phyloP scores from a whole-genome alignment of 2,113 vertebrate species.

The Athene cunicularia region DNA sequence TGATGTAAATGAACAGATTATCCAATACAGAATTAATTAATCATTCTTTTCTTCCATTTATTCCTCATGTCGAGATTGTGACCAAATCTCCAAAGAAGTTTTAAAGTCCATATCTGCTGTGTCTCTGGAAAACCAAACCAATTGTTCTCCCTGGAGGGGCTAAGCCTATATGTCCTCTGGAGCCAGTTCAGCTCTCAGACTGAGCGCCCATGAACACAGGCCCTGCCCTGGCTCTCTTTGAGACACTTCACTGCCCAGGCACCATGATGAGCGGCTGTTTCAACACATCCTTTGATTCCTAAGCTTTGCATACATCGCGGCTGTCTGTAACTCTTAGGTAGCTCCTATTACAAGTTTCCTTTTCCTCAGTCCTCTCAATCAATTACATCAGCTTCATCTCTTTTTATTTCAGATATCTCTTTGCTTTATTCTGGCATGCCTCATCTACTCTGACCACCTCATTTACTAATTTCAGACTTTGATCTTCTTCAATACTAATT shows the following conservation, averaged over 20 bases:
- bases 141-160: not conserved
- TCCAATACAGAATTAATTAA: not conserved
- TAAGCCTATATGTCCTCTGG: not conserved
- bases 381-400: not conserved
- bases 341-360: not conserved
- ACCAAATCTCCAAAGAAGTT: not conserved
- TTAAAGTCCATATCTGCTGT: not conserved
- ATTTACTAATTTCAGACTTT: not conserved
- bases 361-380: not conserved
- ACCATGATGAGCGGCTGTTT: not conserved
- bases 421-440: not conserved
- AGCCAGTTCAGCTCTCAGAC: not conserved
- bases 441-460: not conserved
- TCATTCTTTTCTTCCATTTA: not conserved
- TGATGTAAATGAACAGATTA: not conserved
- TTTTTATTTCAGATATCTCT: not conserved
- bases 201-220: not conserved
- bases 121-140: not conserved
- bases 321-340: not conserved
- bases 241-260: rapidly evolving
- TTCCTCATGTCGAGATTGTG: not conserved
- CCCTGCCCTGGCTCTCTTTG: not conserved
- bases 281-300: not conserved
- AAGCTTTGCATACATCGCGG: not conserved
- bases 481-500: not conserved